A percentile compares a stretch with the other conserved stretches of the same genome.
Evolutionary conservation across 2,888 invertebrate genomes (phyloP).

Genomic region (Trichopria drosophilae): DNA sequence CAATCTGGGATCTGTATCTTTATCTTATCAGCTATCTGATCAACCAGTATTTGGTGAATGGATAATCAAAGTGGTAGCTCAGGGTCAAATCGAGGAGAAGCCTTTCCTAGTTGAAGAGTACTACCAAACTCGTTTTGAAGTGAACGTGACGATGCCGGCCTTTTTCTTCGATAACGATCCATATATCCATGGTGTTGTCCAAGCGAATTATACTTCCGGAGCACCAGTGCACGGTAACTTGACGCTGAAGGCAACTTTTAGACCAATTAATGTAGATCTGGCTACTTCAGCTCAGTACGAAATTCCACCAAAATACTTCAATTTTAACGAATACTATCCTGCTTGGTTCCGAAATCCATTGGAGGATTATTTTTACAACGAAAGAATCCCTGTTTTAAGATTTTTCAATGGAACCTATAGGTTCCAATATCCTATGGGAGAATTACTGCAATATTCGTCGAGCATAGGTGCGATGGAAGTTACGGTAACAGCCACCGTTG

Average conservation of each 20-base stretch:
- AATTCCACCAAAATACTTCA: conserved; percentile 72
- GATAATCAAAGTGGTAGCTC: conserved; percentile 85
- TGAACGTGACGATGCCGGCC: conserved; percentile 94
- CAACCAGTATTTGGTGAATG: conserved; percentile 92
- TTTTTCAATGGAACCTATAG: conserved; percentile 83
- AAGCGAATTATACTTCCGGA: conserved; percentile 95
- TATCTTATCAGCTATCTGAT: conserved; percentile 86
- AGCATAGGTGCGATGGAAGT: conserved; percentile 78
- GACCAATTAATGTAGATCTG: conserved; percentile 63
- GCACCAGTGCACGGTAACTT: conserved; percentile 88
- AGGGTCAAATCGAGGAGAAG: conserved; percentile 84
- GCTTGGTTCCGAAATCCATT: conserved; percentile 75
- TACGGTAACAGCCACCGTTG: conserved; percentile 81
- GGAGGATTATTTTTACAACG: conserved; percentile 58
- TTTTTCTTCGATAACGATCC: conserved; percentile 88
- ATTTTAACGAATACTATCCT: conserved; percentile 79
- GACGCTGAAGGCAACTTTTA: conserved; percentile 78
- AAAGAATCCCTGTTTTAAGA: conserved; percentile 71
- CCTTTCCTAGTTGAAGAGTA: conserved; percentile 90
- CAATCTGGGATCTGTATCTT: conserved; percentile 89
- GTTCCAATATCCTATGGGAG: conserved; percentile 83
- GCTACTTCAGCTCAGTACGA: conserved; percentile 27
- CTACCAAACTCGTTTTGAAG: conserved; percentile 92
- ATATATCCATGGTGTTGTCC: conserved; percentile 81
- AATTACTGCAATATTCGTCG: conserved; percentile 67